Conservation (phyloP, 2,797 vertebrate genomes). For the Rachycentron canadum region DNA sequence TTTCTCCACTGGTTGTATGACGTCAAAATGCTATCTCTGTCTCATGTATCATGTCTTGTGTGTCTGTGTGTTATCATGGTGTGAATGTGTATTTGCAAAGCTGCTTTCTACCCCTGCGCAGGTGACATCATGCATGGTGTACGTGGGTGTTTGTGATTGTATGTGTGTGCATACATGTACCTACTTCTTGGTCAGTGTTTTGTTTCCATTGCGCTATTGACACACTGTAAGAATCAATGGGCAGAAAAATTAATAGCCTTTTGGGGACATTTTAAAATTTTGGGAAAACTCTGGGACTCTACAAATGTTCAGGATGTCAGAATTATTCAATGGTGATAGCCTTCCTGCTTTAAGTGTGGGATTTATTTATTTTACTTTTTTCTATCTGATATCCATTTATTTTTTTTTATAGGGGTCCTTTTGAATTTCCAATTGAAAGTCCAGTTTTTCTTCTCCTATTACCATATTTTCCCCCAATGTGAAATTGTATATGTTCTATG, state of each 20-base stretch:
- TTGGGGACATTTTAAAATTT: background rate
- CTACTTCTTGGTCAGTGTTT: constrained; percentile 72
- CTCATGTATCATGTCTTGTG: constrained; percentile 67
- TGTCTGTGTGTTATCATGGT: constrained; percentile 60
- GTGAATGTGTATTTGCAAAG: constrained; percentile 44
- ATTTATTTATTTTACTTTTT: too few relatives aligned
- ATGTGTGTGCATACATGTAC: constrained; percentile 60
- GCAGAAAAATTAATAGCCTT: background rate
- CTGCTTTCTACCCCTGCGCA: constrained; percentile 54
- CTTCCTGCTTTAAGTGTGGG: background rate
- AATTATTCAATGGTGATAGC: background rate
- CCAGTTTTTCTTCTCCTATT: background rate
- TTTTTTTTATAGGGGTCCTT: background rate
- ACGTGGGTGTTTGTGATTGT: constrained; percentile 29
- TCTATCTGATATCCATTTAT: background rate
- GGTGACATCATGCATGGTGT: constrained; percentile 74
- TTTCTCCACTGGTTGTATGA: constrained; percentile 72
- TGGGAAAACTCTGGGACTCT: background rate
- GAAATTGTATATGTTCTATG: background rate
- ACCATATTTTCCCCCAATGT: background rate
- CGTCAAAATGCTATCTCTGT: constrained; percentile 78
- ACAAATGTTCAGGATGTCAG: background rate
- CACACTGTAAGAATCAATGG: constrained; percentile 28
- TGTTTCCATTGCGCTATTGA: constrained; percentile 73
- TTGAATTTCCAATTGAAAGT: background rate